Evolutionary conservation across 2,888 invertebrate species (phyloP).

Genomic region (Frankliniella intonsa): DNA sequence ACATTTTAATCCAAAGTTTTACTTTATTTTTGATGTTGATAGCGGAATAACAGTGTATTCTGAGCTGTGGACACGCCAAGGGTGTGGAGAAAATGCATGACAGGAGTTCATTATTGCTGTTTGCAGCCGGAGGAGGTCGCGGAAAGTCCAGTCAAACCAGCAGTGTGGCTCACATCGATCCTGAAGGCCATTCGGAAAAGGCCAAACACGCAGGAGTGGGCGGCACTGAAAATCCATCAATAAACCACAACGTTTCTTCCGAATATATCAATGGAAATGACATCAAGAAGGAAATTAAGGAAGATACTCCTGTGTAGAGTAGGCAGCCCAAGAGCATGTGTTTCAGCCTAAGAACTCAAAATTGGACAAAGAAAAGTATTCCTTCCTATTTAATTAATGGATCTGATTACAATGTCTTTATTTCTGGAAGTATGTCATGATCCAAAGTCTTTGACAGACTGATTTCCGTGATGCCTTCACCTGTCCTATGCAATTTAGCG

Average conservation of each 20-base stretch:
- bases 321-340: not conserved
- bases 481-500: not conserved
- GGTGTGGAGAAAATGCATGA: constrained; percentile 10
- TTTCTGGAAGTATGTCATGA: not conserved
- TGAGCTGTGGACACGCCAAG: not conserved
- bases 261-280: constrained; percentile 57
- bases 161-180: constrained; percentile 36
- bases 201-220: constrained; percentile 23
- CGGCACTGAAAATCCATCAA: constrained; percentile 45
- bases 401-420: not conserved
- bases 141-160: constrained; percentile 35
- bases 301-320: constrained; percentile 55
- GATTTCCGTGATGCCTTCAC: constrained; percentile 5
- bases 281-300: constrained; percentile 54
- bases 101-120: constrained; percentile 24
- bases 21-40: not conserved
- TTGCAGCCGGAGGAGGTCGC: constrained; percentile 33
- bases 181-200: constrained; percentile 31
- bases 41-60: not conserved
- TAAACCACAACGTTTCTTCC: constrained; percentile 52
- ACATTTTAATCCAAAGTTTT: not conserved
- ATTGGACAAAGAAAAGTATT: not conserved
- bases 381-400: not conserved
- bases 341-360: not conserved
- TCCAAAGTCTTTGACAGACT: constrained; percentile 9